These are phyloP conservation scores for Hippasteria phrygiana DNA, from an alignment of 53 echinoderm and acorn worm species.

Conservation along the genomic window DNA sequence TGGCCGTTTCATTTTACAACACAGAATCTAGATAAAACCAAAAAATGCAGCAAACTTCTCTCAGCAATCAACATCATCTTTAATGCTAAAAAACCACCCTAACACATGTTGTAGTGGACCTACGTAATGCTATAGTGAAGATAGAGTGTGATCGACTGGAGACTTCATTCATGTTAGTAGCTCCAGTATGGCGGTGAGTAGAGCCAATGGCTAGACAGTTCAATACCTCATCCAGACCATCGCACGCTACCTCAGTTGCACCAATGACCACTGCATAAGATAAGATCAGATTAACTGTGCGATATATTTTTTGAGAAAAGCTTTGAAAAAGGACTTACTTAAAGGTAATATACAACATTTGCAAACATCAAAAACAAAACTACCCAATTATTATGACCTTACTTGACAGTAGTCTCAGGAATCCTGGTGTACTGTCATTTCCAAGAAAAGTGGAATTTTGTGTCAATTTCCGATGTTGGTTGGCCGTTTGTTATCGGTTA, in stretches of 20 bases:
- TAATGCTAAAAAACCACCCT: neutral
- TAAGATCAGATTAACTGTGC: neutral
- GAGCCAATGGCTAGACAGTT: conserved; percentile 90
- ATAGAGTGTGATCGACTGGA: conserved; percentile 98
- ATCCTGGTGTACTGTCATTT: too few relatives aligned
- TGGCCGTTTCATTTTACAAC: too few relatives aligned
- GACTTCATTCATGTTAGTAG: conserved; percentile 98
- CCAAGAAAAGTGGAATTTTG: too few relatives aligned
- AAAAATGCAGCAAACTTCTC: too few relatives aligned
- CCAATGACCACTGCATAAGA: conserved; percentile 83
- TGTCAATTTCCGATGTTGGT: too few relatives aligned
- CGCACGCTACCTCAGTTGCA: conserved; percentile 81
- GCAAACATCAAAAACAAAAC: too few relatives aligned
- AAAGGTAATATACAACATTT: too few relatives aligned
- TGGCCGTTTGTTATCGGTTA: too few relatives aligned
- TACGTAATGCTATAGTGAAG: conserved; percentile 90
- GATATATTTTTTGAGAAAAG: neutral
- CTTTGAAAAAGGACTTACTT: neutral
- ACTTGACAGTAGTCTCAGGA: too few relatives aligned
- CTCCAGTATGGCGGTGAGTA: conserved; percentile 91
- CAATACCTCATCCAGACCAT: conserved; percentile 86
- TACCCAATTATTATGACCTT: too few relatives aligned
- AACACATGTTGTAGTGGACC: conserved; percentile 13
- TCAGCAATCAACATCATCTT: too few relatives aligned
- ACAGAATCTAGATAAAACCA: too few relatives aligned